Percentiles rank a stretch among this genome's conserved stretches.
phyloP scores from a whole-genome alignment of 64 coral and sea anemone species.

The Pocillopora verrucosa region DNA sequence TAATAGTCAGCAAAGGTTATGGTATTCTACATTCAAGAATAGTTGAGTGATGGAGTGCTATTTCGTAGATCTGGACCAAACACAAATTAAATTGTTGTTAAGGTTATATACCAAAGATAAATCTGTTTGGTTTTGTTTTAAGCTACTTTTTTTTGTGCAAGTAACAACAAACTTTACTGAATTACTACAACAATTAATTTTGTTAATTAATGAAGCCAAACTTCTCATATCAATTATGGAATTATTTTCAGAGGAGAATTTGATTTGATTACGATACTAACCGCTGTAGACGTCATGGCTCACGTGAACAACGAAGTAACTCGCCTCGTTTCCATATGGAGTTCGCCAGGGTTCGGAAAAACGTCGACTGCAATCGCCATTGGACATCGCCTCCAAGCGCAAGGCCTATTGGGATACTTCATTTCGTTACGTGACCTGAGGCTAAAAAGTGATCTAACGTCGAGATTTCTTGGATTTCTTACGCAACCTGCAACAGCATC shows the following conservation, averaged over 20 bases:
- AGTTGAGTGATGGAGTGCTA: too few relatives aligned
- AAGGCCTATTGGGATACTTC: conserved; percentile 12
- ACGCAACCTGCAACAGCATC: not conserved
- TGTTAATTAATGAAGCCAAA: too few relatives aligned
- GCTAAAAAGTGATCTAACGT: not conserved
- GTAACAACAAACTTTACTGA: too few relatives aligned
- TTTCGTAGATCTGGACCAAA: too few relatives aligned
- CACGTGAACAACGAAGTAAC: not conserved
- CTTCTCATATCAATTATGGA: not conserved
- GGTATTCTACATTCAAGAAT: too few relatives aligned
- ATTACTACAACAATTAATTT: too few relatives aligned
- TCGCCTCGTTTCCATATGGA: conserved; percentile 7
- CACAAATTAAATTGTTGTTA: too few relatives aligned
- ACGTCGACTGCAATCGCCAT: conserved; percentile 24
- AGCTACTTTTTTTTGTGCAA: too few relatives aligned
- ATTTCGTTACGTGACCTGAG: conserved; percentile 23
- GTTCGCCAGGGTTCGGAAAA: conserved; percentile 49
- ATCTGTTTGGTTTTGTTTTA: too few relatives aligned
- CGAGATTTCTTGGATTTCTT: not conserved
- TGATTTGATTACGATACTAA: too few relatives aligned
- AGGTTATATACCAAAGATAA: too few relatives aligned
- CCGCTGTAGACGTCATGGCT: not conserved
- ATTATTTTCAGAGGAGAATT: conserved; percentile 4
- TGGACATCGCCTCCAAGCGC: conserved; percentile 29
- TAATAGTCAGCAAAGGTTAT: too few relatives aligned